Evolutionary conservation across 23 tunicate genomes (phyloP).

Genomic region (Trididemnum clinides): DNA sequence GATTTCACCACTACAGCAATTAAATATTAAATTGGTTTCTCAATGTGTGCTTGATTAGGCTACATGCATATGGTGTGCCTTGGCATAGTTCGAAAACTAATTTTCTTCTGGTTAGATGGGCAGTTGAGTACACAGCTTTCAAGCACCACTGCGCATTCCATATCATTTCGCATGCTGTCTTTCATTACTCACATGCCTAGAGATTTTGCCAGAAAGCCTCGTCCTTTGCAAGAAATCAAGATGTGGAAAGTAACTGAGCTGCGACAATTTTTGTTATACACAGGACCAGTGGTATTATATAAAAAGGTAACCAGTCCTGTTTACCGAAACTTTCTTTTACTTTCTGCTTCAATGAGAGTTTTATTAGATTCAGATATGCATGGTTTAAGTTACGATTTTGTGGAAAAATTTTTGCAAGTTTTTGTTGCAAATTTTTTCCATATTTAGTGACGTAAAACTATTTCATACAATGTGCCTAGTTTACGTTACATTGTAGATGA

Average conservation of each 20-base stretch:
- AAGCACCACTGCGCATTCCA: not conserved
- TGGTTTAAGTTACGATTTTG: not conserved
- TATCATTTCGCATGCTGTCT: not conserved
- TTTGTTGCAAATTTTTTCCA: conserved; percentile 4
- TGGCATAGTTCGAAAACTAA: conserved; percentile 29
- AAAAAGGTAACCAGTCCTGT: not conserved
- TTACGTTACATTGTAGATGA: conserved; percentile 28
- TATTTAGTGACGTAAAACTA: conserved; percentile 4
- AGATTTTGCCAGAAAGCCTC: conserved; percentile 25
- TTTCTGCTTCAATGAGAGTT: not conserved
- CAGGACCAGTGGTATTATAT: conserved; percentile 1
- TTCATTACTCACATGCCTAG: conserved; percentile 16
- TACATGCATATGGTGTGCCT: conserved; percentile 51
- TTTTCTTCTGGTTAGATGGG: conserved; percentile 34
- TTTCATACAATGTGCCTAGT: conserved; percentile 38
- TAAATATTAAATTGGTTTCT: conserved; percentile 35
- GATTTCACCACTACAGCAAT: conserved; percentile 16
- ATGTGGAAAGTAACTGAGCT: conserved; percentile 53
- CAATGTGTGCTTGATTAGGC: conserved; percentile 46
- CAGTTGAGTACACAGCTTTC: conserved; percentile 18
- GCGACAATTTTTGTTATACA: conserved; percentile 31
- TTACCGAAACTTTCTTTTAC: conserved; percentile 18
- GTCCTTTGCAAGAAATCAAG: conserved; percentile 6
- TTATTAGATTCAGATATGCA: not conserved
- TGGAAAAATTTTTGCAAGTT: not conserved